phyloP scores from a whole-genome alignment of 2,113 vertebrate species.

The Smithornis capensis region DNA sequence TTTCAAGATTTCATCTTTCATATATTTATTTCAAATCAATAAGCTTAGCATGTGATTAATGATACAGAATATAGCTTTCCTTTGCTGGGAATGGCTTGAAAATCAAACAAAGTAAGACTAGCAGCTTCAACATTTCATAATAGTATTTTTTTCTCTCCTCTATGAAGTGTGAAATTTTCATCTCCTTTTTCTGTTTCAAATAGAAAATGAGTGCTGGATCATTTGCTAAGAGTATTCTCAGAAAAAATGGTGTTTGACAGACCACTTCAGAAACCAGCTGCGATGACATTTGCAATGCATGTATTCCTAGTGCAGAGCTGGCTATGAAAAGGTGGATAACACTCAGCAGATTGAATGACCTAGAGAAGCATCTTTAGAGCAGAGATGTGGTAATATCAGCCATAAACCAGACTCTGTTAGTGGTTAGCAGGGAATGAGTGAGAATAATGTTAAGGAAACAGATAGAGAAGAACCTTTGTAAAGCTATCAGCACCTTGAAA shows the following conservation, averaged over 20 bases:
- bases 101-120: conserved; percentile 1
- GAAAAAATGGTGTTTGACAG: conserved; percentile 3
- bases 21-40: conserved; percentile 19
- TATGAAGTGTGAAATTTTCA: conserved; percentile 3
- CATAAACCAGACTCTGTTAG: neutral
- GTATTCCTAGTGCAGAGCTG: neutral
- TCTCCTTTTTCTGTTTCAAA: conserved; percentile 22
- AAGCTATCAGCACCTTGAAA: neutral
- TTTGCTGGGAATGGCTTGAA: conserved; percentile 5
- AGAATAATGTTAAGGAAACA: neutral
- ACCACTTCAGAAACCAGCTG: conserved; percentile 30
- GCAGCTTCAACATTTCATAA: conserved; percentile 12
- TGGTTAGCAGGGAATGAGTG: conserved; percentile 1
- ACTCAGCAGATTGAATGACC: conserved; percentile 12
- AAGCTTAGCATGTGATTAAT: neutral
- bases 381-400: neutral
- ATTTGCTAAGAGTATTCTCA: neutral
- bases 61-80: neutral
- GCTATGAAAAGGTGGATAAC: conserved; percentile 22
- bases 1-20: conserved; percentile 34
- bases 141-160: neutral
- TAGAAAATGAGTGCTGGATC: neutral
- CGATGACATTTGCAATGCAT: conserved; percentile 13
- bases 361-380: neutral
- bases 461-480: neutral